Conservation (phyloP, 2,113 vertebrate genomes). For the Dicaeum eximium region DNA sequence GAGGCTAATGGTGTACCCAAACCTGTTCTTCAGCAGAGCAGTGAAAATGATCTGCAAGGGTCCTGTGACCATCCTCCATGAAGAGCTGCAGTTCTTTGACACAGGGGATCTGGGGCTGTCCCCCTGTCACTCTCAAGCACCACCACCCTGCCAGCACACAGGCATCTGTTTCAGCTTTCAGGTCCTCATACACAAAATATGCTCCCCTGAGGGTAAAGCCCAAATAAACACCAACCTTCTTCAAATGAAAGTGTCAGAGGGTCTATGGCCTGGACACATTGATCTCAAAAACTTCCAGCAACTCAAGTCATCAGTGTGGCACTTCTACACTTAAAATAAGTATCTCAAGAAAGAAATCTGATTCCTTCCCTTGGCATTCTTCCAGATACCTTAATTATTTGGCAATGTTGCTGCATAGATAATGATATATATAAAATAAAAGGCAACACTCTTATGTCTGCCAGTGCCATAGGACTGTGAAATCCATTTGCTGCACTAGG, state of each 20-base stretch:
- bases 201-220: not conserved
- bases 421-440: not conserved
- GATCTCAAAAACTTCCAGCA: not conserved
- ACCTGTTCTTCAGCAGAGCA: not conserved
- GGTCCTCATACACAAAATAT: not conserved
- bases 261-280: not conserved
- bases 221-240: not conserved
- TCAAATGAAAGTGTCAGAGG: not conserved
- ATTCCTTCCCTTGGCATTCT: not conserved
- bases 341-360: not conserved
- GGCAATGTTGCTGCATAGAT: not conserved
- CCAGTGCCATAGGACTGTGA: not conserved
- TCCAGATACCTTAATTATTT: not conserved
- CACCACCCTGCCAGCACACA: not conserved
- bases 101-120: not conserved
- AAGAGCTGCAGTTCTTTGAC: not conserved
- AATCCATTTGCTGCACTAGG: conserved; percentile 5
- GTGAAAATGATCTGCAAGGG: not conserved
- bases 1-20: not conserved
- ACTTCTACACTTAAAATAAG: not conserved
- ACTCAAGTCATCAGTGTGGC: not conserved
- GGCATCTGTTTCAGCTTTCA: not conserved
- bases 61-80: not conserved
- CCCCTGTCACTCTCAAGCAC: not conserved
- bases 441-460: not conserved